Evolutionary conservation across 2,888 invertebrate species (phyloP).

Genomic region (Gasteruption jaculator): DNA sequence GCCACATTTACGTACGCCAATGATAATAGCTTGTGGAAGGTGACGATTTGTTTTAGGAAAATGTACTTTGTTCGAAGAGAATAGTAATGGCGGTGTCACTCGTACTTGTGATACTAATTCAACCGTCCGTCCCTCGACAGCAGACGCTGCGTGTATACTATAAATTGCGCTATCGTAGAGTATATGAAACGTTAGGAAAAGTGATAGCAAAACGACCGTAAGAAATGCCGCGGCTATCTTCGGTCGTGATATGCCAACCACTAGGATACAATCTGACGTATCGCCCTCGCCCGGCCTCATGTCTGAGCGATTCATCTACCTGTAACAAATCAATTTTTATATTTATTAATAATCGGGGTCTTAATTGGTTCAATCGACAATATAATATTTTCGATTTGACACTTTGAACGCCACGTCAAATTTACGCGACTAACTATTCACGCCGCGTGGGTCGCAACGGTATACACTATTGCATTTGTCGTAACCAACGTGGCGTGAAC

Average conservation of each 20-base stretch:
- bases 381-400: conserved; percentile 10
- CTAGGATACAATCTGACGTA: conserved; percentile 78
- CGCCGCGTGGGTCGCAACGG: too few relatives aligned
- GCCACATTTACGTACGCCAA: conserved; percentile 95
- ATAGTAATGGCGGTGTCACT: conserved; percentile 49
- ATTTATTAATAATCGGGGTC: conserved; percentile 13
- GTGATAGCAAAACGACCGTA: conserved; percentile 73
- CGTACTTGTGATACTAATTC: conserved; percentile 32
- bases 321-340: conserved; percentile 44
- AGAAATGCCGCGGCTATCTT: conserved; percentile 78
- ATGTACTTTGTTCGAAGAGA: conserved; percentile 54
- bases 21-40: conserved; percentile 79
- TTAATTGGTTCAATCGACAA: too few relatives aligned
- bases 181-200: conserved; percentile 81
- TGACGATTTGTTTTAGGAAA: conserved; percentile 62
- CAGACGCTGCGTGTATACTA: conserved; percentile 63
- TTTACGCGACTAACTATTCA: too few relatives aligned
- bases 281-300: conserved; percentile 82
- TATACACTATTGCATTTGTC: too few relatives aligned
- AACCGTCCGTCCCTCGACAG: conserved; percentile 41
- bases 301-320: conserved; percentile 79
- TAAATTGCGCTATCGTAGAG: conserved; percentile 81
- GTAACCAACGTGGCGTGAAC: too few relatives aligned
- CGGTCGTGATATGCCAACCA: conserved; percentile 79
- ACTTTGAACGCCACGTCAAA: too few relatives aligned